phyloP scores from a whole-genome alignment of 2,797 vertebrate species.

The Anabas testudineus region DNA sequence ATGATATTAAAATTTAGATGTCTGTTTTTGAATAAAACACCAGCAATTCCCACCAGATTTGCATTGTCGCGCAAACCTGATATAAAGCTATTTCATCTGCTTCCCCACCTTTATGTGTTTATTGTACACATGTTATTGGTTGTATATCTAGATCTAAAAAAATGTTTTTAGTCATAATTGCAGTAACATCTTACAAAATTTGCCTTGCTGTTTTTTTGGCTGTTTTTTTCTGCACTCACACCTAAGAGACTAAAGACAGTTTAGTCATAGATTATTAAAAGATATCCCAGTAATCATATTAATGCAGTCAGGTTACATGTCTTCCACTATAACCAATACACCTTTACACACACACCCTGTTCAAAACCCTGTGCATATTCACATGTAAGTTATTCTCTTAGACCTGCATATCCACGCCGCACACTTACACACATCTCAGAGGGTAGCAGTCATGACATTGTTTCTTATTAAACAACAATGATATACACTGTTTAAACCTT shows the following conservation, averaged over 20 bases:
- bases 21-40: not conserved
- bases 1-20: not conserved
- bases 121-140: no score
- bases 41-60: not conserved
- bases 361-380: not conserved
- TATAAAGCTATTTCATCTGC: not conserved
- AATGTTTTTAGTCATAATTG: not conserved
- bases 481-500: slow-evolving; percentile 37
- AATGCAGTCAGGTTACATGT: no score
- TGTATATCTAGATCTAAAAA: no score
- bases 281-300: not conserved
- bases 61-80: not conserved
- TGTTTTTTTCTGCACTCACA: not conserved
- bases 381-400: not conserved
- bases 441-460: slow-evolving; percentile 40
- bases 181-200: no score
- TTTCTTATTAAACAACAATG: slow-evolving; percentile 41
- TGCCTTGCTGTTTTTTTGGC: not conserved
- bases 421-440: slow-evolving; percentile 20
- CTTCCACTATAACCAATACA: not conserved
- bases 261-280: not conserved
- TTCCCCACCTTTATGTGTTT: no score
- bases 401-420: not conserved
- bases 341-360: not conserved
- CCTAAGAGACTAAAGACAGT: not conserved